Evolutionary conservation across 1,140 invertebrate genomes (phyloP), one percentile per base, ranked within the genome.

Genomic region (Anoplolepis gracilipes): DNA sequence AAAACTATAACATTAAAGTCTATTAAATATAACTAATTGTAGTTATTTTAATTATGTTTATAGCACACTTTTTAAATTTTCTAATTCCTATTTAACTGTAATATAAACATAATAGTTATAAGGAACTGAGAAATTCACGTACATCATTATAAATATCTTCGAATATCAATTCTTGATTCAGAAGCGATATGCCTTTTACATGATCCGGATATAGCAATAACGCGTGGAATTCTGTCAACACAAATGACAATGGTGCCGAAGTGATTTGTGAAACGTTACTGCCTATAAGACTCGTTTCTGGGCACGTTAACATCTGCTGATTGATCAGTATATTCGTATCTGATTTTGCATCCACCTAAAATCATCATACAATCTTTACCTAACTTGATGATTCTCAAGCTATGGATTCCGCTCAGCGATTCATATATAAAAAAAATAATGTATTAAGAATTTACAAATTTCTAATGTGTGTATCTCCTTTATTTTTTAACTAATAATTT

Each of bases 201-300:
- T 97, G 97, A 93, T 99, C 97, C 4, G 96, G 95, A 93, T 98
- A 99, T 39, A 99, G 96, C 1, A 99, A 94, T 13, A 99, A 92
- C 13, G 97, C 97, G 94, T 99, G 98, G 94, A 99, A 99, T 93
- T 99, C 97, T 1, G 98, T 99, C 19, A 99, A 93, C 4, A 98
- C 97, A 92, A 99, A 97, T 0, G 97, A 96, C 7, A 97, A 94
- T 0, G 98, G 98, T 13, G 96, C 95, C 36, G 93, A 84, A 13
- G 86, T 81, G 73, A 87, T 88, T 88, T 75, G 82, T 64, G 90
- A 82, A 2, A 69, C 67, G 92, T 93, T 92, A 73, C 78, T 93
- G 64, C 86, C 92, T 67, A 93, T 94, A 61, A 90, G 87, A 91
- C 93, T 94, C 33, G 90, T 92, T 91, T 94, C 94, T 82, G 96